phyloP scores from a whole-genome alignment of 2,113 vertebrate genomes.

The Rhadina sibilatrix region DNA sequence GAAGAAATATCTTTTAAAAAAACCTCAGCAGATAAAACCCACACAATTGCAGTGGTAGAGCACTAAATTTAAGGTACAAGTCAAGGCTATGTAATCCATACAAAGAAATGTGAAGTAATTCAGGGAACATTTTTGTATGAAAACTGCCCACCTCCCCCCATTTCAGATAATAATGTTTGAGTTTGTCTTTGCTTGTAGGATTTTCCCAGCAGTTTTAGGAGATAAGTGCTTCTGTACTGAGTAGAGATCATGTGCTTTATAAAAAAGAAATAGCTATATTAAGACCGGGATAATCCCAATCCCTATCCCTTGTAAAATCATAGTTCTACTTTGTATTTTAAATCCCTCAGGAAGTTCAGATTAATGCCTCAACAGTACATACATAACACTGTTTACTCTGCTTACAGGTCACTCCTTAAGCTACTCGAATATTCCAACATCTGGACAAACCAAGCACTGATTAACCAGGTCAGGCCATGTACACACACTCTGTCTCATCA shows the following conservation, averaged over 20 bases:
- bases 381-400: background rate
- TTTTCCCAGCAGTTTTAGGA: background rate
- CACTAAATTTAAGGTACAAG: background rate
- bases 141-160: background rate
- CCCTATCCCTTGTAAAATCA: conserved; percentile 16
- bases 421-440: background rate
- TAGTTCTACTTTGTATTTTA: conserved; percentile 46
- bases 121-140: background rate
- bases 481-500: background rate
- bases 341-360: conserved; percentile 37
- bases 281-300: conserved; percentile 42
- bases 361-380: background rate
- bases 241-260: background rate
- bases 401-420: conserved; percentile 24
- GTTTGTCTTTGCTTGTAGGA: background rate
- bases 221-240: background rate
- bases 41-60: background rate
- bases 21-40: background rate
- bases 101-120: background rate
- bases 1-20: background rate
- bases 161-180: background rate
- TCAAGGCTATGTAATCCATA: background rate
- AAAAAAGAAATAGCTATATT: conserved; percentile 39
- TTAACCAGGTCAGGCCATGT: background rate
- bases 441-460: conserved; percentile 8